phyloP scores from a whole-genome alignment of 2,888 invertebrate species.

The Melolontha melolontha region DNA sequence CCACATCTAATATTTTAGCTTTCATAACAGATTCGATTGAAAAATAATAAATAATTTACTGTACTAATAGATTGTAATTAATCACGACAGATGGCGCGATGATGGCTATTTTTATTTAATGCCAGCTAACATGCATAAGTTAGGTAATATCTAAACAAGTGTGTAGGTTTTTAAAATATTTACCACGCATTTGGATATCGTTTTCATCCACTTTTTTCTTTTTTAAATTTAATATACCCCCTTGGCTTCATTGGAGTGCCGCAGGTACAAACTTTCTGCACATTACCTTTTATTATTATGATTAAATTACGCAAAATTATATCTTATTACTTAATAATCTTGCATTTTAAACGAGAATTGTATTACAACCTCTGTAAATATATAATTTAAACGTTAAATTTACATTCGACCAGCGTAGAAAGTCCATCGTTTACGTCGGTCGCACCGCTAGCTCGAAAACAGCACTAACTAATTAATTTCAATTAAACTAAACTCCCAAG shows the following conservation, averaged over 20 bases:
- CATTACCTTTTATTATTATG: not conserved
- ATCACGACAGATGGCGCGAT: conserved; percentile 14
- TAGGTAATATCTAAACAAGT: no score
- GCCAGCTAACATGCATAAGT: not conserved
- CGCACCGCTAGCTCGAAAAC: no score
- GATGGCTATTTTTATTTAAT: not conserved
- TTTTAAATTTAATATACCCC: no score
- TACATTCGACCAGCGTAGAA: no score
- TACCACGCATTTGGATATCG: not conserved
- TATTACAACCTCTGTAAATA: no score
- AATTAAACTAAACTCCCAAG: no score
- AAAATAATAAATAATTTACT: conserved; percentile 16
- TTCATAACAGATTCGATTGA: conserved; percentile 4
- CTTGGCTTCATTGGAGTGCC: not conserved
- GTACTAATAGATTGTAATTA: conserved; percentile 18
- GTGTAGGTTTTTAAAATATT: not conserved
- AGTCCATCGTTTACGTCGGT: no score
- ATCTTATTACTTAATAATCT: no score
- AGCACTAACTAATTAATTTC: no score
- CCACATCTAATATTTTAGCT: conserved; percentile 1
- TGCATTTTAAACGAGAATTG: no score
- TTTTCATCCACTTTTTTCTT: not conserved
- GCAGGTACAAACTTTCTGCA: not conserved
- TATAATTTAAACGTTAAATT: no score
- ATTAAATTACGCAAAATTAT: not conserved